Percentiles rank a stretch among this genome's conserved stretches.
phyloP scores from a whole-genome alignment of 2,797 vertebrate genomes.

The Syndactyla subalaris region DNA sequence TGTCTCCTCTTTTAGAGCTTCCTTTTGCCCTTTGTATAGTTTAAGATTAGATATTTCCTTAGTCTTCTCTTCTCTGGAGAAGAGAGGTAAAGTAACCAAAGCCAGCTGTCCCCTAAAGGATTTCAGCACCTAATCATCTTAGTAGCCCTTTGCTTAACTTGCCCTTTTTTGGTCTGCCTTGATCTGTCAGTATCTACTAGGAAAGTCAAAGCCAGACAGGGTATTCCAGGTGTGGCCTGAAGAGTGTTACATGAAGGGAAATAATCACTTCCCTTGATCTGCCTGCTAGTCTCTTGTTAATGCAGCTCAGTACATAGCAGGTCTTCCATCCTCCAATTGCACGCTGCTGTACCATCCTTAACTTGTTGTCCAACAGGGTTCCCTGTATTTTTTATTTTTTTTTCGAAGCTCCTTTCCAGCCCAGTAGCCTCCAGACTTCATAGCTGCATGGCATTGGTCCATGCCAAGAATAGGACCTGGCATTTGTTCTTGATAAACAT shows the following conservation, averaged over 20 bases:
- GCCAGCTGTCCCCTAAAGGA: fast-evolving
- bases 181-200: neutral
- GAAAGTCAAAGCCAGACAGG: neutral
- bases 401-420: neutral
- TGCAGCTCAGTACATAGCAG: neutral
- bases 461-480: neutral
- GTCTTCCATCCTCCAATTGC: neutral
- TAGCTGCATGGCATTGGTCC: neutral
- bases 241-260: neutral
- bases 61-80: neutral
- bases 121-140: neutral
- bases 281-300: neutral
- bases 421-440: neutral
- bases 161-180: neutral
- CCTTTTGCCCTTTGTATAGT: neutral
- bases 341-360: neutral
- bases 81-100: neutral
- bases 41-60: neutral
- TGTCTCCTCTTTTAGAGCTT: neutral
- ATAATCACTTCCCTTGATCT: neutral
- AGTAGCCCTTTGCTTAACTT: neutral
- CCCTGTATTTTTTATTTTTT: neutral
- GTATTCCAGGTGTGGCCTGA: neutral
- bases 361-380: fast-evolving
- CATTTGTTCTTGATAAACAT: neutral